Conservation (phyloP, 2,113 vertebrate genomes). For the Hemibagrus wyckioides region DNA sequence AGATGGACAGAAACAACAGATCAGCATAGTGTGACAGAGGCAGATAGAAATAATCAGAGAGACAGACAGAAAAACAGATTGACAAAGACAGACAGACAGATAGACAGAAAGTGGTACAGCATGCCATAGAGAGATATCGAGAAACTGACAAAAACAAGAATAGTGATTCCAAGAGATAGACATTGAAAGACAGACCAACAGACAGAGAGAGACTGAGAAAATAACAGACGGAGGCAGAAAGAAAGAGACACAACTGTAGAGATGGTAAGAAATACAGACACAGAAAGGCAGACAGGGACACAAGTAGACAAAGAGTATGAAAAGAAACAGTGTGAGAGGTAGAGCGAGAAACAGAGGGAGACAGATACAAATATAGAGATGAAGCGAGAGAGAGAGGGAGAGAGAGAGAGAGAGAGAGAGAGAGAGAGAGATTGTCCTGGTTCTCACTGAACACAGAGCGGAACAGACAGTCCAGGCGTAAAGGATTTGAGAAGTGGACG, state of each 20-base stretch:
- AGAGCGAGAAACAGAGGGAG: not conserved
- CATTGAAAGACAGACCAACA: not conserved
- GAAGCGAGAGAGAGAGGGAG: not conserved
- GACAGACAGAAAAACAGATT: not conserved
- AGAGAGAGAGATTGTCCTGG: not conserved
- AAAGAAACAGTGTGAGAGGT: not conserved
- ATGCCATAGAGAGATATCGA: not conserved
- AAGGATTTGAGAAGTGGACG: not conserved
- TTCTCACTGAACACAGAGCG: not conserved
- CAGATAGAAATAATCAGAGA: not conserved
- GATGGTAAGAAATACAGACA: no score
- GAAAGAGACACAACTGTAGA: not conserved
- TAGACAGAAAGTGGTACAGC: not conserved
- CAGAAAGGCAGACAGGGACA: not conserved
- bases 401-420: not conserved
- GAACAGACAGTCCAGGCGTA: not conserved
- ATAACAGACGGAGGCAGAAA: not conserved
- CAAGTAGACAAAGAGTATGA: not conserved
- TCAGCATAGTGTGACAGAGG: not conserved
- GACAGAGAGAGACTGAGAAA: not conserved
- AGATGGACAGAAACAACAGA: not conserved
- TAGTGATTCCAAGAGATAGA: no score
- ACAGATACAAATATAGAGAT: not conserved
- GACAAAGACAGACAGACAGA: not conserved
- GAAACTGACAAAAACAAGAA: no score